Percentiles rank a stretch among this genome's conserved stretches.
phyloP scores from a whole-genome alignment of 92 coral and sea anemone species.

The Parazoanthus darwini region DNA sequence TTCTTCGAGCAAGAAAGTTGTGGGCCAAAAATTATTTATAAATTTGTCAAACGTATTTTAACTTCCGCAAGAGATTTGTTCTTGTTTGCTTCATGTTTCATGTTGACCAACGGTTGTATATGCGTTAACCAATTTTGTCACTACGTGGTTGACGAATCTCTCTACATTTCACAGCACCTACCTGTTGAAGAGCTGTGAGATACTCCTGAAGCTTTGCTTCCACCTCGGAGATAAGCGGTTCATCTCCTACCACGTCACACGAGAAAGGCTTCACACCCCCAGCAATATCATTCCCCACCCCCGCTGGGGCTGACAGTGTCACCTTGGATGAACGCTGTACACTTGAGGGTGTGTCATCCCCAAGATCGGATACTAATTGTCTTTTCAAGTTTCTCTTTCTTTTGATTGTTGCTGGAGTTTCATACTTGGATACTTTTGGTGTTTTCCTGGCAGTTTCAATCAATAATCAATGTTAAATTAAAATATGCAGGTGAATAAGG shows the following conservation, averaged over 20 bases:
- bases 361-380: not conserved
- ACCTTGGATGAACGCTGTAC: not conserved
- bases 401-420: slow-evolving; percentile 48
- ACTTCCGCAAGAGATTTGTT: too few relatives aligned
- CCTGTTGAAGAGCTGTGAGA: slow-evolving; percentile 47
- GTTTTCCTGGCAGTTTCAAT: slow-evolving; percentile 37
- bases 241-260: slow-evolving; percentile 42
- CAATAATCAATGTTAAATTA: not conserved
- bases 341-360: slow-evolving; percentile 35
- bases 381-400: not conserved
- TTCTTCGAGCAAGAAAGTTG: too few relatives aligned
- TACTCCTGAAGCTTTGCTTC: slow-evolving; percentile 52
- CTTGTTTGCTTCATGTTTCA: too few relatives aligned
- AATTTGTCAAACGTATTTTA: too few relatives aligned
- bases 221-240: slow-evolving; percentile 22
- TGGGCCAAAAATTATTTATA: too few relatives aligned
- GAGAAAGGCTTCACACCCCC: slow-evolving; percentile 3
- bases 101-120: too few relatives aligned
- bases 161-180: not conserved
- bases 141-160: too few relatives aligned
- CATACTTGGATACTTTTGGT: slow-evolving; percentile 39
- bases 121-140: too few relatives aligned
- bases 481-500: not conserved
- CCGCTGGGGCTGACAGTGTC: not conserved
- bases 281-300: not conserved